Evolutionary conservation across 1,140 invertebrate species (phyloP).

Genomic region (Drosophila takahashii): DNA sequence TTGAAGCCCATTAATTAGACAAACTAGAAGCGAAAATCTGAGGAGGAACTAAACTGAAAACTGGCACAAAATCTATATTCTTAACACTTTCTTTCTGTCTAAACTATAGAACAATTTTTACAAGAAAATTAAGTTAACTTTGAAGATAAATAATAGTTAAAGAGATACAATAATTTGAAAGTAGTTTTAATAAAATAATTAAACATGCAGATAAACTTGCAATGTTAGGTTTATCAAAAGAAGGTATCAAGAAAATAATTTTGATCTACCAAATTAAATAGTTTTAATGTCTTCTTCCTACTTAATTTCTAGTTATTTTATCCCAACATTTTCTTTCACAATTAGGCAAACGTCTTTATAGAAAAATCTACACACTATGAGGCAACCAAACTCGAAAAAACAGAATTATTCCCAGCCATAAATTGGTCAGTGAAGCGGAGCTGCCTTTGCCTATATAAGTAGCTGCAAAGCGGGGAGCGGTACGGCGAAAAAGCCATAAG

Average conservation of each 20-base stretch:
- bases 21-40: neutral
- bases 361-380: conserved; percentile 55
- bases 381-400: conserved; percentile 33
- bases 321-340: conserved; percentile 14
- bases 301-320: neutral
- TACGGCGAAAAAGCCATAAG: conserved; percentile 26
- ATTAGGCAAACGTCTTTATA: conserved; percentile 48
- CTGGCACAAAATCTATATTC: too few species aligned
- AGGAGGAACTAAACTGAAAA: too few species aligned
- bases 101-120: conserved; percentile 1
- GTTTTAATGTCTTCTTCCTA: neutral
- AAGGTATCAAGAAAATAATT: neutral
- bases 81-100: too few species aligned
- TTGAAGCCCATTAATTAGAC: neutral
- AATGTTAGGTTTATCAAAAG: neutral
- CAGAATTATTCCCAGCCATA: conserved; percentile 63
- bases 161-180: too few species aligned
- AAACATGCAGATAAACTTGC: too few species aligned
- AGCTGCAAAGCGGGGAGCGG: conserved; percentile 31
- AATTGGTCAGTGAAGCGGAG: conserved; percentile 74
- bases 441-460: conserved; percentile 60
- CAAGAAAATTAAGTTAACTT: too few species aligned
- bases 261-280: neutral
- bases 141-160: too few species aligned
- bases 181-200: too few species aligned